These are phyloP conservation scores for Lampropteryx suffumata DNA, from an alignment of 2,888 invertebrate genomes.

Conservation along the genomic window DNA sequence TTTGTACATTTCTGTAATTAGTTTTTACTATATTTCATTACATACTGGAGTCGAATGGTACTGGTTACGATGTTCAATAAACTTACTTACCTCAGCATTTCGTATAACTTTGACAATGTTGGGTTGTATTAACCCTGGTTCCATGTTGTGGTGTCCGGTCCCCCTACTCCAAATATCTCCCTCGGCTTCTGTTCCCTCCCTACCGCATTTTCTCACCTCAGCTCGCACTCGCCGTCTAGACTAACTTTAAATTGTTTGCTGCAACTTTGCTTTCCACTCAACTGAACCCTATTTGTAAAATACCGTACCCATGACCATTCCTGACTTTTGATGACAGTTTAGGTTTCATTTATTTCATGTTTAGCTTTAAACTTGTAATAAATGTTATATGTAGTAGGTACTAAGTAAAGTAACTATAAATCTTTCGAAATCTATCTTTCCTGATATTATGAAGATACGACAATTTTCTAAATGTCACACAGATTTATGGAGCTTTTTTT, in stretches of 20 bases:
- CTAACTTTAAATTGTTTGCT: slow-evolving; percentile 77
- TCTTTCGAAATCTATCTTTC: no score
- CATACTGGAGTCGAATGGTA: slow-evolving; percentile 44
- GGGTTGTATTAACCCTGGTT: slow-evolving; percentile 44
- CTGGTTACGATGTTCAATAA: no score
- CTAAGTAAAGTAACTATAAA: no score
- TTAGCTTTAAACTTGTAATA: no score
- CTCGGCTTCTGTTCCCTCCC: slow-evolving; percentile 36
- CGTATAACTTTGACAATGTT: slow-evolving; percentile 60
- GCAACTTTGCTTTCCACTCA: slow-evolving; percentile 65
- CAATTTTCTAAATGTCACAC: no score
- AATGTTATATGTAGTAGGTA: no score
- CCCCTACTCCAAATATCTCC: slow-evolving; percentile 33
- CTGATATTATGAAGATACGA: no score
- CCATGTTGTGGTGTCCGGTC: slow-evolving; percentile 43
- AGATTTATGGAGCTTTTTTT: no score
- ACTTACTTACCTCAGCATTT: slow-evolving; percentile 53
- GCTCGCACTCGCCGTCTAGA: slow-evolving; percentile 55
- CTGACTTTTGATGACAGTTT: slow-evolving; percentile 56
- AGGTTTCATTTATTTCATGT: slow-evolving; percentile 40
- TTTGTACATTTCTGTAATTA: no score
- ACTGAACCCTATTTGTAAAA: slow-evolving; percentile 68
- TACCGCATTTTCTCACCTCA: slow-evolving; percentile 66
- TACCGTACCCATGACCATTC: slow-evolving; percentile 38
- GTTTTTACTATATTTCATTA: slow-evolving; percentile 26